Base-by-base conservation (phyloP, 2,888 invertebrate genomes). In the Actias luna region DNA sequence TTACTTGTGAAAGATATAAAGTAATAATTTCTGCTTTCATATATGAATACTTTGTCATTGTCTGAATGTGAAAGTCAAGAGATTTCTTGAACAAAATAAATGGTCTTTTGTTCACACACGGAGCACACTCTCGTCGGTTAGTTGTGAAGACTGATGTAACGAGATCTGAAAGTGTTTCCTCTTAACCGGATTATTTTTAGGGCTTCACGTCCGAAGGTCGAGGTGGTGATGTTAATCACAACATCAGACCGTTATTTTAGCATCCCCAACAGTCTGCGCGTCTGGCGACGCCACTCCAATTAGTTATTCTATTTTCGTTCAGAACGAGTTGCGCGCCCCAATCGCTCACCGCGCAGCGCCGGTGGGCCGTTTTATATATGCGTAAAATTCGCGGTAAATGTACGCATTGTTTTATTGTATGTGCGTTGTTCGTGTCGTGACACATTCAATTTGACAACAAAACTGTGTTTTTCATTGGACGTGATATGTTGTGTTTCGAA, bases 301-400 rank as follows among this genome's bases (percentile, higher is more conserved):
- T 85, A 86, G 83, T 78, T 80, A 77, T 80, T 85, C 89, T 90
- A 90, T 89, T 90, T 90, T 84, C 73, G 84, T 82, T 72, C 81
- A 79, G 79, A 80, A 73, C 70, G 76, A 76, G 73, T 78, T 79
- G 83, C 73, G 76, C 73, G 74, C 75, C 69, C 46, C 75, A 73
- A 76, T 68, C 79, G 81, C 74, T 70, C 68, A 73, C 67, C 65
- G 70, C 65, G 50, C n/a, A n/a, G n/a, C 52, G 25, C 52, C 29
- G 16, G 52, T 29, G 10, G 29, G 2, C 52, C 25, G 27, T 74
- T 78, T n/a, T 72, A 72, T 79, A 77, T 72, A 76, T 73, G 76
- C 74, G 77, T 76, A 77, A 80, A 83, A 76, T 77, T 67, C 72
- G 73, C 73, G 67, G 71, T 46, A 46, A 46, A 46, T 46, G 22